A percentile compares a stretch with the other conserved stretches of the same genome.
Evolutionary conservation across 2,888 invertebrate genomes (phyloP).

Genomic region (Ectemnius lituratus): DNA sequence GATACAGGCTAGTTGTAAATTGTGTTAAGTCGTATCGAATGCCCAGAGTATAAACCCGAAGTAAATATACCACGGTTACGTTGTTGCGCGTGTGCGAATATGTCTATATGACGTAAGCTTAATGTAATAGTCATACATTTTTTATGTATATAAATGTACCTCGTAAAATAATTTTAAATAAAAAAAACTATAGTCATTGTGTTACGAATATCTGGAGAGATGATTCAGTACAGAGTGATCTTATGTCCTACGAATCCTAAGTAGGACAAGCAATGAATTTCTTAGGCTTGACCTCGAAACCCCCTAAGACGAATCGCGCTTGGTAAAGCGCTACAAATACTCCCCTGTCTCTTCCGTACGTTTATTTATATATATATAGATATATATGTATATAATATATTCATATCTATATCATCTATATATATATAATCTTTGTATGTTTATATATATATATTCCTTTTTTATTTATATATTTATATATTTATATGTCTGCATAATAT

Average conservation of each 20-base stretch:
- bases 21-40: constrained; percentile 42
- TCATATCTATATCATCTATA: constrained; percentile 19
- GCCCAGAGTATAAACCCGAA: constrained; percentile 42
- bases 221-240: neutral
- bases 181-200: constrained; percentile 78
- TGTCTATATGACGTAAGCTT: constrained; percentile 70
- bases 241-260: neutral
- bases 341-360: neutral
- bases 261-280: neutral
- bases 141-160: constrained; percentile 78
- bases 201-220: constrained; percentile 59
- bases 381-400: constrained; percentile 5
- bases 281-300: neutral
- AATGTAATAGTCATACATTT: constrained; percentile 76
- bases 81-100: constrained; percentile 71
- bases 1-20: constrained; percentile 67
- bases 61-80: constrained; percentile 56
- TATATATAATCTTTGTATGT: constrained; percentile 41
- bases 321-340: neutral
- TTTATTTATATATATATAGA: constrained; percentile 3
- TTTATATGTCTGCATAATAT: constrained; percentile 66
- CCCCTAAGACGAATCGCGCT: constrained; percentile 50
- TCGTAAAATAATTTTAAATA: constrained; percentile 77
- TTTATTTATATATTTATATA: constrained; percentile 33
- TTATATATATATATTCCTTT: constrained; percentile 51